Evolutionary conservation across 1,140 invertebrate genomes (phyloP), one percentile per base, ranked within the genome.

Genomic region (Brachionus paranguensis): DNA sequence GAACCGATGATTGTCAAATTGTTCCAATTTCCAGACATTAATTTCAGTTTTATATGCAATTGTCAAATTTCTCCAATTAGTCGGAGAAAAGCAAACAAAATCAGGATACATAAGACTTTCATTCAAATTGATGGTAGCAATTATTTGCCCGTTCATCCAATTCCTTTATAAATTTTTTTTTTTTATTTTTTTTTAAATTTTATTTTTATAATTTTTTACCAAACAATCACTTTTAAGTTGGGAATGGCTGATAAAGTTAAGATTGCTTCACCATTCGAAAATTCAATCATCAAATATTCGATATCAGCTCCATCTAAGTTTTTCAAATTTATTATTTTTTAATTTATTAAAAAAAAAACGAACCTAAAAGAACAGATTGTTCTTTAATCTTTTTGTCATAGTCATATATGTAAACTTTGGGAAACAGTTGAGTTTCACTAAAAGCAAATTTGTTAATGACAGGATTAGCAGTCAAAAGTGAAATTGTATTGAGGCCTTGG

Each of bases 191-290:
- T 11, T 33, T 70, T 24, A 33, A 6, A 24, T 24, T n/a, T 29
- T 70, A 10, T 11, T 41, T 41, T 74, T 74, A 11, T 17, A 45
- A 20, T 45, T 43, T 50, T 6, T 53, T 76, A 76, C 72, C 72
- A 76, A 50, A 81, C 12, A 47, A 81, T 68, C 10, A 81, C 37
- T 81, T 81, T 60, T 41, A 81, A 20, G 27, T 81, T 37, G 8
- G 78, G 78, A 64, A 81, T 68, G n/a, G 53, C 78, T 33, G 78
- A 60, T 43, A 81, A 27, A 2, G 78, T 81, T 7, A 81, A 47
- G 10, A 81, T 41, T 17, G 78, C 78, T 64, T 81, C 33, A 27
- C 78, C 60, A 37, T 81, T 81, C n/a, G 78, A 81, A 64, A 81
- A 81, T 47, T 81, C 53, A 64, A 81, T 81, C 12, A 64, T 68